Percentiles rank a stretch among this genome's conserved stretches.
phyloP scores from a whole-genome alignment of 2,797 vertebrate genomes.

The Phyllotis vaccarum region DNA sequence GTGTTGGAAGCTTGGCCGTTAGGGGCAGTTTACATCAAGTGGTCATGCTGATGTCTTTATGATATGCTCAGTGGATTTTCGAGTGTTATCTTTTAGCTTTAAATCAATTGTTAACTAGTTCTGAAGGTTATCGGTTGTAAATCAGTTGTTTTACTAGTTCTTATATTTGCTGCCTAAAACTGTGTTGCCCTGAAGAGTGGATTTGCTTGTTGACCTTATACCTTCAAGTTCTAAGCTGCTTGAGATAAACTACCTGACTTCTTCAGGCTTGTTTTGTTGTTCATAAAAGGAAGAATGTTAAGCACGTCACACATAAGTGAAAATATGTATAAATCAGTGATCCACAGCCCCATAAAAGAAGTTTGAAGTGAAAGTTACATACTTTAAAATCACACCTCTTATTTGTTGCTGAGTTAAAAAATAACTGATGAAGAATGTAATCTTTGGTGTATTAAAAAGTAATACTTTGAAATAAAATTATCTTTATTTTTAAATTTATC shows the following conservation, averaged over 20 bases:
- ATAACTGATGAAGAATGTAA: conserved; percentile 49
- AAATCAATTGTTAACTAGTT: not conserved
- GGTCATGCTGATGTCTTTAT: not conserved
- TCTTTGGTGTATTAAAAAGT: conserved; percentile 34
- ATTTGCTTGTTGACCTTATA: not conserved
- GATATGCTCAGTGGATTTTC: conserved; percentile 17
- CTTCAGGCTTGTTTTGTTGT: conserved; percentile 38
- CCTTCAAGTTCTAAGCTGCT: not conserved
- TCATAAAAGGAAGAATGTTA: conserved; percentile 40
- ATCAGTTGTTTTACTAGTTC: not conserved
- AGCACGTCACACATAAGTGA: conserved; percentile 9
- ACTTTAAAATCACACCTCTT: conserved; percentile 38
- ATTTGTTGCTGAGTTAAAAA: conserved; percentile 52
- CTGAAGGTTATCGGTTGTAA: not conserved
- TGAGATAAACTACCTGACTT: not conserved
- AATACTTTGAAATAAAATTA: conserved; percentile 54
- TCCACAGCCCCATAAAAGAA: conserved; percentile 17
- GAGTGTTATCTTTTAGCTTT: not conserved
- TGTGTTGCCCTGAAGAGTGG: not conserved
- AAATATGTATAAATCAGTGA: not conserved
- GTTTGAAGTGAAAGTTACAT: not conserved
- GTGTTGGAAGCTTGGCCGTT: not conserved
- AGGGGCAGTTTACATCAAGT: not conserved
- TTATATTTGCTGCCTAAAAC: conserved; percentile 9
- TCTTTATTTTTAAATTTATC: conserved; percentile 47